Evolutionary conservation across 2,113 vertebrate species (phyloP).

Genomic region (Bambusicola thoracicus): DNA sequence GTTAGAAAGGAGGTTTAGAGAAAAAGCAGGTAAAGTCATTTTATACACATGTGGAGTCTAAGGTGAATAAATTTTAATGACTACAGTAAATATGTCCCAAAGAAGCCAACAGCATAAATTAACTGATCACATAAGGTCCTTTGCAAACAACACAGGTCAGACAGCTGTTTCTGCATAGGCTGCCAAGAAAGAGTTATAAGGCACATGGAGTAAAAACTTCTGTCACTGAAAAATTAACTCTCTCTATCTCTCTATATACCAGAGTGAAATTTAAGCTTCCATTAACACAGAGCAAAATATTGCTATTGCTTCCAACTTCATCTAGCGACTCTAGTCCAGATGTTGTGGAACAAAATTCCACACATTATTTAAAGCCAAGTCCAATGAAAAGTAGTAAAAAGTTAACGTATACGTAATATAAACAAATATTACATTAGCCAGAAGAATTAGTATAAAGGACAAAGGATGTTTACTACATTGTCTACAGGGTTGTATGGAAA

Average conservation of each 20-base stretch:
- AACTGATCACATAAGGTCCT: background rate
- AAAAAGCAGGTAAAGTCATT: background rate
- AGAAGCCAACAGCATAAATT: background rate
- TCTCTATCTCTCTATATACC: background rate
- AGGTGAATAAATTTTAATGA: background rate
- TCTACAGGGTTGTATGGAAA: constrained; percentile 1
- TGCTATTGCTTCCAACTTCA: background rate
- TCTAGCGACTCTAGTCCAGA: background rate
- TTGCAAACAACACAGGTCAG: background rate
- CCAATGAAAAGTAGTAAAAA: constrained; percentile 3
- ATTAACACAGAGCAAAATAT: background rate
- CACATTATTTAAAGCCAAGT: background rate
- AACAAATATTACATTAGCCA: constrained; percentile 46
- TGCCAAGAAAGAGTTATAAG: background rate
- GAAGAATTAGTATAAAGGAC: background rate
- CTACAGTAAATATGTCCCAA: background rate
- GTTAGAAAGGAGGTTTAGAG: background rate
- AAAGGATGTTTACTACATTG: background rate
- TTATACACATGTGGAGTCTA: background rate
- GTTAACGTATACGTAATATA: constrained; percentile 72
- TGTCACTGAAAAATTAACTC: background rate
- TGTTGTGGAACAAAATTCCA: background rate
- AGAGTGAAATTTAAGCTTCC: background rate
- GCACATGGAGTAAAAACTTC: background rate
- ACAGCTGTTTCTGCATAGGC: background rate